A percentile compares a stretch with the other conserved stretches of the same genome.
Evolutionary conservation across 1,140 invertebrate genomes (phyloP).

Genomic region (Littorina saxatilis): DNA sequence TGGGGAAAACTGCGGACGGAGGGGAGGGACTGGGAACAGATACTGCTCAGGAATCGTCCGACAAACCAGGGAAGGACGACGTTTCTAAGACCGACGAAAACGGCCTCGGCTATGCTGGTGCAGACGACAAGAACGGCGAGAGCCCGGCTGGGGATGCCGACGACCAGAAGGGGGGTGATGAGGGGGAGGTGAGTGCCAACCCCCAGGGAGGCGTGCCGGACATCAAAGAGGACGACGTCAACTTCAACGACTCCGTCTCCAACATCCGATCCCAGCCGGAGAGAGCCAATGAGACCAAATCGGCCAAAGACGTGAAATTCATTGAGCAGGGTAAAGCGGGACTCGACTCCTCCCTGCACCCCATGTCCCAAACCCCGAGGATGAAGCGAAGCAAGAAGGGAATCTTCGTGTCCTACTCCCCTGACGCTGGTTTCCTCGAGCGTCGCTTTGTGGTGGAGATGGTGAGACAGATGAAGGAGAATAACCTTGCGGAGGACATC

Average conservation of each 20-base stretch:
- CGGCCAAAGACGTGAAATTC: slow-evolving; percentile 7
- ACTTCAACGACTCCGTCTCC: slow-evolving; percentile 28
- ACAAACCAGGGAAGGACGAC: slow-evolving; percentile 4
- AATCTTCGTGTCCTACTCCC: slow-evolving; percentile 73
- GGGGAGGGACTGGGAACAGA: slow-evolving; percentile 3
- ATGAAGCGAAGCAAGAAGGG: slow-evolving; percentile 67
- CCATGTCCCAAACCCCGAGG: neutral
- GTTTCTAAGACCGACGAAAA: neutral
- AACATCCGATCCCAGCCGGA: slow-evolving; percentile 21
- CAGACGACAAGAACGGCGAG: neutral
- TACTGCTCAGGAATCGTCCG: neutral
- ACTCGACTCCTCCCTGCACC: neutral
- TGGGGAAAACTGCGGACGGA: slow-evolving; percentile 23
- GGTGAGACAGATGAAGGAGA: slow-evolving; percentile 71
- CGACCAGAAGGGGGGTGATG: neutral
- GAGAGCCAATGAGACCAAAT: neutral
- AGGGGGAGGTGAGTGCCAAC: neutral
- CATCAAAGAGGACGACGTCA: slow-evolving; percentile 4
- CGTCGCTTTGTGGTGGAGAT: slow-evolving; percentile 73
- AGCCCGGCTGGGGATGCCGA: neutral
- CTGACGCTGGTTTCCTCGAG: slow-evolving; percentile 73
- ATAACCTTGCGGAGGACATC: slow-evolving; percentile 72
- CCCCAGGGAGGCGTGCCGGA: neutral
- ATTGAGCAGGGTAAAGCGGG: neutral
- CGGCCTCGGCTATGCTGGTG: neutral